phyloP scores from a whole-genome alignment of 2,797 vertebrate species.

The Serranus cabrilla region DNA sequence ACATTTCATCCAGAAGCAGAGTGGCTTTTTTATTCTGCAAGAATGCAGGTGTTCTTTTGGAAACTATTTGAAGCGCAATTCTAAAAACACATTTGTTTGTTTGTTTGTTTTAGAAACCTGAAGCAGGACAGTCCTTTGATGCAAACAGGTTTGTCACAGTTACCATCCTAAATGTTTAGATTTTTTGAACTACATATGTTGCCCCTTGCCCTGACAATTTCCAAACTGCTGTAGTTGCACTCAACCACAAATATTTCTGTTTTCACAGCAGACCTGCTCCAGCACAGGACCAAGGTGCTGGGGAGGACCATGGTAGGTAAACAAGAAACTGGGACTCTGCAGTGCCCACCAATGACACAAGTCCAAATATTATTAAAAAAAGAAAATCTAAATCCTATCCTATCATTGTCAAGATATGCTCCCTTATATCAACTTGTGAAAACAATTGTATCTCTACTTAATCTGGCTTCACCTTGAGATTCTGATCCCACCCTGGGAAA shows the following conservation, averaged over 20 bases:
- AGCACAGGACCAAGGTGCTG: constrained; percentile 21
- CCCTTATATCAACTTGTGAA: neutral
- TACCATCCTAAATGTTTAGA: neutral
- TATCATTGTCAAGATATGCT: constrained; percentile 9
- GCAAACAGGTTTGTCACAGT: constrained; percentile 59
- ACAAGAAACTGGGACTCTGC: neutral
- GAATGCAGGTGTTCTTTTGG: neutral
- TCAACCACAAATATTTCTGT: neutral
- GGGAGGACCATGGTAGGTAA: constrained; percentile 47
- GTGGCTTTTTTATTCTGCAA: neutral
- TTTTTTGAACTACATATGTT: neutral
- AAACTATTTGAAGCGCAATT: neutral
- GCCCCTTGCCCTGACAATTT: neutral
- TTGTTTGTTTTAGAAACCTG: constrained; percentile 49
- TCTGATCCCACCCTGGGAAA: neutral
- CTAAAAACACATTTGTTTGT: neutral
- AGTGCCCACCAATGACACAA: too few relatives aligned
- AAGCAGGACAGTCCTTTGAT: constrained; percentile 6
- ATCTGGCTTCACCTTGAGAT: too few relatives aligned
- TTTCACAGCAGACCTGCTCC: constrained; percentile 43
- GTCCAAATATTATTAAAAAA: too few relatives aligned
- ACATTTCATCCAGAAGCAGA: neutral
- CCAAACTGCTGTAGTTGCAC: neutral
- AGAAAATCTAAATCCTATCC: neutral
- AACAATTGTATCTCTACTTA: neutral